These are phyloP conservation scores for Nothocercus nigrocapillus DNA, from an alignment of 2,113 vertebrate species.

Conservation along the genomic window DNA sequence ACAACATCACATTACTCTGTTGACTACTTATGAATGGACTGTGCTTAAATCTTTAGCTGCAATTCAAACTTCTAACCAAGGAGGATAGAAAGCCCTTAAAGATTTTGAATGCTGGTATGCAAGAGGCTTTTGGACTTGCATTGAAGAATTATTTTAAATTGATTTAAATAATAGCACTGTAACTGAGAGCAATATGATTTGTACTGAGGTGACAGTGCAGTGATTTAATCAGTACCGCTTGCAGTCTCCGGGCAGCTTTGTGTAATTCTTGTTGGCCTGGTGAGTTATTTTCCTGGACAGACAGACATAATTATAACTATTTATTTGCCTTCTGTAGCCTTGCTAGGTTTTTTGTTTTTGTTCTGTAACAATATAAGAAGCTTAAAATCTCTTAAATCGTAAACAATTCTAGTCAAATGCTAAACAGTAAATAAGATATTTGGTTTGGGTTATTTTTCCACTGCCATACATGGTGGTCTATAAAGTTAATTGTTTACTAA, in stretches of 20 bases:
- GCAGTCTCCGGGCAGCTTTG: background rate
- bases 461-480: background rate
- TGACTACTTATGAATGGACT: background rate
- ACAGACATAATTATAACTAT: background rate
- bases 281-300: background rate
- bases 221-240: background rate
- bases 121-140: background rate
- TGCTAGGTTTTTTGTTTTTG: background rate
- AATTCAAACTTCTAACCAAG: background rate
- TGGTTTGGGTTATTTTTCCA: background rate
- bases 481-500: background rate
- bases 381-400: background rate
- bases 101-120: background rate
- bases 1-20: background rate
- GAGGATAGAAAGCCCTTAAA: conserved; percentile 8
- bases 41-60: background rate
- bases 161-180: background rate
- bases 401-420: background rate
- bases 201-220: background rate
- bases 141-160: background rate
- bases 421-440: background rate
- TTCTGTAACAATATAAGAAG: background rate
- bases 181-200: background rate
- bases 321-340: background rate
- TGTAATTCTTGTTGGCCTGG: background rate